Evolutionary conservation across 2,113 vertebrate genomes (phyloP), one percentile per base, ranked within the genome.

Genomic region (Caranx melampygus): DNA sequence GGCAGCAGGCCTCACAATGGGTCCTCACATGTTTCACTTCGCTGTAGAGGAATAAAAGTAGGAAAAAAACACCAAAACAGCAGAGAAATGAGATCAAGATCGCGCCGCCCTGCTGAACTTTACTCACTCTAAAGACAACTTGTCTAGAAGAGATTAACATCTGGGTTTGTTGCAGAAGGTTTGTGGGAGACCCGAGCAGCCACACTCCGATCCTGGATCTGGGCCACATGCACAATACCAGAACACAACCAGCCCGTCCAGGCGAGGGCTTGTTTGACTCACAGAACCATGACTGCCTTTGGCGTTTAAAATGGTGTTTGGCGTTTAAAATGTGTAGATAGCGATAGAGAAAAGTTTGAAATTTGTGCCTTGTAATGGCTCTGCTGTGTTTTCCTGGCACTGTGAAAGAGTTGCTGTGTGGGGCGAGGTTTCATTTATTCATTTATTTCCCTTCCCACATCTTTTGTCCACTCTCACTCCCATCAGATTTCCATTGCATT

Each of bases 121-220:
- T n/a, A 62, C 62, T 63, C 12, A 69, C 18, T 75, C 47, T 47
- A 33, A 75, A 85, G 67, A 69, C 63, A 58, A 59, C 71, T 59
- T 4, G 77, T 67, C 81, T 33, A 13, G 62, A 44, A 20, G 21
- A 85, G 88, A 91, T 90, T 78, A 84, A 70, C 87, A 88, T 92
- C 91, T 87, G 59, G 62, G 64, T 71, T 88, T 81, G 52, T 75
- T 79, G 69, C 45, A 54, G 45, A 52, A 51, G 52, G 18, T 52
- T 79, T 79, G 75, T 58, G 57, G 79, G 75, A 78, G 76, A 75
- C 33, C 31, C 12, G 3, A 75, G 67, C 70, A 16, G 6, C 60
- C 77, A 33, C 51, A 49, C 42, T 49, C 61, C 57, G 37, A 51
- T 86, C 68, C 62, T 72, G 70, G 66, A 71, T 64, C 31, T 13